These are phyloP conservation scores for Venustoraphidia nigricollis DNA, from an alignment of 2,888 invertebrate species.

Conservation along the genomic window DNA sequence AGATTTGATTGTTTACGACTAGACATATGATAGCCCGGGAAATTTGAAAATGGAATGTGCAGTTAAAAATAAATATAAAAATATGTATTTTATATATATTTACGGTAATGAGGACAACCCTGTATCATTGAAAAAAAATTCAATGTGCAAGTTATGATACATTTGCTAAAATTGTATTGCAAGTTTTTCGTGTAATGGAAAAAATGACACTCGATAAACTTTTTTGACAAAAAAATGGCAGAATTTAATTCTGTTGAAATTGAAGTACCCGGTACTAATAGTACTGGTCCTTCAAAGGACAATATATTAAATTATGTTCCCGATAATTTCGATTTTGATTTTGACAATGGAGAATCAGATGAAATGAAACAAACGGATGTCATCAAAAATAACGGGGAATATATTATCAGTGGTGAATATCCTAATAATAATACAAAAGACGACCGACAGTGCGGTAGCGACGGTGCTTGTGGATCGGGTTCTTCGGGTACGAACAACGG, in stretches of 20 bases:
- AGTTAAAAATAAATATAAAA: neutral
- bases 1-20: constrained; percentile 13
- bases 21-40: constrained; percentile 11
- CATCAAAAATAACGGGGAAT: constrained; percentile 2
- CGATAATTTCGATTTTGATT: too few species aligned
- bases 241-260: constrained; percentile 1
- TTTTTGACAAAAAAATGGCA: constrained; percentile 1
- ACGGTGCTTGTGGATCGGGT: neutral
- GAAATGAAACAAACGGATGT: neutral
- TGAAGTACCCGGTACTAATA: neutral
- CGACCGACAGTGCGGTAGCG: neutral
- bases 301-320: too few species aligned
- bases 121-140: neutral
- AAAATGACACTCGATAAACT: neutral
- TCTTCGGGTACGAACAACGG: neutral
- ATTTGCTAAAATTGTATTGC: neutral
- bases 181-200: neutral
- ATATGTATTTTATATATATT: neutral
- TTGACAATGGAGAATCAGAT: neutral
- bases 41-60: constrained; percentile 9
- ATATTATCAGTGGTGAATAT: neutral
- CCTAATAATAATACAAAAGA: constrained; percentile 1
- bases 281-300: neutral
- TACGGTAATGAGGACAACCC: neutral
- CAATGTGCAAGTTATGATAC: neutral